A percentile compares a stretch with the other conserved stretches of the same genome.
These are phyloP conservation scores for Aphidius ervi DNA, from an alignment of 1,140 invertebrate genomes.

Conservation along the genomic window DNA sequence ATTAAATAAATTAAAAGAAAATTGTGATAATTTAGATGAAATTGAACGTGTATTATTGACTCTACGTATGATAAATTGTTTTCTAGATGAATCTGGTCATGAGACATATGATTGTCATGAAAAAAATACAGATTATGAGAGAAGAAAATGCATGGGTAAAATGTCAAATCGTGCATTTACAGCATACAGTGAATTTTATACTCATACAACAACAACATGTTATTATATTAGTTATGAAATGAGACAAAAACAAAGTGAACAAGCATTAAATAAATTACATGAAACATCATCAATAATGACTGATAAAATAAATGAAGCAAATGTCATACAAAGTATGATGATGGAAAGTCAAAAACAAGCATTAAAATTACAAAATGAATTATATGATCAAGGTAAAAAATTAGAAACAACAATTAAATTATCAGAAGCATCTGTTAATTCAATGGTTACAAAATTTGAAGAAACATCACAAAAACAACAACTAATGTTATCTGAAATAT, in stretches of 20 bases:
- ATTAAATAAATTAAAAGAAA: slow-evolving; percentile 52
- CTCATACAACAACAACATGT: slow-evolving; percentile 67
- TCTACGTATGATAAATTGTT: slow-evolving; percentile 64
- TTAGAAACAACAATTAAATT: slow-evolving; percentile 37
- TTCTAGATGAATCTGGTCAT: slow-evolving; percentile 60
- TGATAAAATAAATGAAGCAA: slow-evolving; percentile 55
- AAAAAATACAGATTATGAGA: slow-evolving; percentile 39
- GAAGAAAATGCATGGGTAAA: slow-evolving; percentile 54
- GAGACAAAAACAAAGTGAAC: slow-evolving; percentile 63
- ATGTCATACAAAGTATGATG: slow-evolving; percentile 56
- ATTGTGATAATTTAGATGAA: slow-evolving; percentile 60
- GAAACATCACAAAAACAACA: slow-evolving; percentile 55
- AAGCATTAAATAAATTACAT: slow-evolving; percentile 54
- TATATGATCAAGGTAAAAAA: slow-evolving; percentile 40
- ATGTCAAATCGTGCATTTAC: slow-evolving; percentile 60
- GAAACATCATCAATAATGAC: slow-evolving; percentile 54
- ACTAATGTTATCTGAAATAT: slow-evolving; percentile 56
- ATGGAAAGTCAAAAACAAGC: slow-evolving; percentile 50
- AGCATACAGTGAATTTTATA: slow-evolving; percentile 66
- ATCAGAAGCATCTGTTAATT: slow-evolving; percentile 47
- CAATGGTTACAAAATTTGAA: slow-evolving; percentile 54
- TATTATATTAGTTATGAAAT: slow-evolving; percentile 63
- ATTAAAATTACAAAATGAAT: slow-evolving; percentile 39
- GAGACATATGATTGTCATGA: slow-evolving; percentile 53
- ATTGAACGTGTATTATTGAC: slow-evolving; percentile 60